A percentile compares a stretch with the other conserved stretches of the same genome.
Evolutionary conservation across 2,113 vertebrate genomes (phyloP).

Genomic region (Castor canadensis): DNA sequence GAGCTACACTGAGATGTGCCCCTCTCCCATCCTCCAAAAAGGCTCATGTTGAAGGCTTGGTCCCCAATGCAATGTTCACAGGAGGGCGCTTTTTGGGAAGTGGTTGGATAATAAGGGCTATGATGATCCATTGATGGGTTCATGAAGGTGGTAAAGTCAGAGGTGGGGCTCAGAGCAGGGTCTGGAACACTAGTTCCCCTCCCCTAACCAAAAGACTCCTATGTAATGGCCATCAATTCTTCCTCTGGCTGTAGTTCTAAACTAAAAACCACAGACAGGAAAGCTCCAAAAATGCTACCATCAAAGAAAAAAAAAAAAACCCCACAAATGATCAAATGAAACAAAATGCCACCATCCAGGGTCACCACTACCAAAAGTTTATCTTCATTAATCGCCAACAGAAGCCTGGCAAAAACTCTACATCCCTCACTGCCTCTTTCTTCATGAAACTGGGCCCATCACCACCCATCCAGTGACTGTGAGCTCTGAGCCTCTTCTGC

Average conservation of each 20-base stretch:
- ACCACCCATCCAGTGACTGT: background rate
- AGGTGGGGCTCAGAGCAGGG: no score
- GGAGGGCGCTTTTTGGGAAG: no score
- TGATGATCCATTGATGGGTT: no score
- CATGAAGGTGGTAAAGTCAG: no score
- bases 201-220: background rate
- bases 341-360: no score
- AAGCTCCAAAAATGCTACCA: background rate
- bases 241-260: background rate
- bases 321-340: background rate
- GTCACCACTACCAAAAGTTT: background rate
- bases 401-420: background rate
- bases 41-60: no score
- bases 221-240: rapidly evolving
- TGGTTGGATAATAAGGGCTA: no score
- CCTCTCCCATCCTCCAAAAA: no score
- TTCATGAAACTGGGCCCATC: background rate
- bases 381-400: background rate
- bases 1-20: background rate
- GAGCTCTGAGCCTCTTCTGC: background rate
- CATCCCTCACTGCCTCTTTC: background rate
- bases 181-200: background rate
- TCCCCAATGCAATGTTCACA: no score
- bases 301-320: background rate
- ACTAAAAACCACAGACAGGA: background rate